Evolutionary conservation across 2,113 vertebrate genomes (phyloP).

Genomic region (Eulemur rufifrons): DNA sequence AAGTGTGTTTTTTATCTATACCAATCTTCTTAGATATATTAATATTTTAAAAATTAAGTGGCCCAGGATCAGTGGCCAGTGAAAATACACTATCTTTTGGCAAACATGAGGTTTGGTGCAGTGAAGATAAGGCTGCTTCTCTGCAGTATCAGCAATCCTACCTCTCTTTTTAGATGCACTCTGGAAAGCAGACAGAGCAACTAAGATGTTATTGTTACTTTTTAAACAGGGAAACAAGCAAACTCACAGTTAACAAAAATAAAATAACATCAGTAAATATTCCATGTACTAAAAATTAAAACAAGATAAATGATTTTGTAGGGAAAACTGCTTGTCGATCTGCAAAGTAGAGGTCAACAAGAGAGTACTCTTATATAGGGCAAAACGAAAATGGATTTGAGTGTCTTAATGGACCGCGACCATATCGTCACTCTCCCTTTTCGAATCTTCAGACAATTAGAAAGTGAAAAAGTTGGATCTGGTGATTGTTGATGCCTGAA

Average conservation of each 20-base stretch:
- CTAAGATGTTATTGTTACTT: not conserved
- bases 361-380: not conserved
- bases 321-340: not conserved
- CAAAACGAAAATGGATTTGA: conserved; percentile 38
- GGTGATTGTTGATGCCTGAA: conserved; percentile 48
- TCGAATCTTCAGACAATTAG: conserved; percentile 61
- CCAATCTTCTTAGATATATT: not conserved
- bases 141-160: not conserved
- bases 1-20: not conserved
- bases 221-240: not conserved
- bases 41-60: not conserved
- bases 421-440: not conserved
- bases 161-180: not conserved
- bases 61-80: not conserved
- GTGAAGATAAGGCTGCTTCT: not conserved
- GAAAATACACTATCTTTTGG: not conserved
- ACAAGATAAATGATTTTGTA: not conserved
- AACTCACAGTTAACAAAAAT: not conserved
- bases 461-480: conserved; percentile 46
- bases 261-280: not conserved
- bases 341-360: not conserved
- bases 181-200: not conserved
- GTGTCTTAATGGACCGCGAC: conserved; percentile 37
- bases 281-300: not conserved
- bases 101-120: not conserved